Conservation (phyloP, 2,113 vertebrate genomes). For the Rhabdornis inornatus region DNA sequence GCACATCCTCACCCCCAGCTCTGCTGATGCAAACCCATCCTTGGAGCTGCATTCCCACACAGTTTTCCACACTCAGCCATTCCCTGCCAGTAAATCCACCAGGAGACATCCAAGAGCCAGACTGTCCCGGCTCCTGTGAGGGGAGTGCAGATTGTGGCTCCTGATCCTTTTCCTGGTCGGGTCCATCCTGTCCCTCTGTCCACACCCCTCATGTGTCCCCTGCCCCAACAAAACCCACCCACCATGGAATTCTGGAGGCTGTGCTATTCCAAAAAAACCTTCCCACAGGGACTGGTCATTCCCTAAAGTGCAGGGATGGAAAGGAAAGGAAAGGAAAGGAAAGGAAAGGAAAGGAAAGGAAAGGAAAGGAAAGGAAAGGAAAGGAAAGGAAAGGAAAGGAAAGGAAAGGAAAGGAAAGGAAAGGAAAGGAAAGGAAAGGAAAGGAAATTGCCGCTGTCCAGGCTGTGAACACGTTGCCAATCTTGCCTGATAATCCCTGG, state of each 20-base stretch:
- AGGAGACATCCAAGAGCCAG: not conserved
- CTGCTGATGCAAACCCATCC: no score
- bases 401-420: no score
- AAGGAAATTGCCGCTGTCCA: not conserved
- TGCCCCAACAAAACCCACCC: not conserved
- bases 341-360: no score
- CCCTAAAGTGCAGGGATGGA: no score
- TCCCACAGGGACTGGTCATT: not conserved
- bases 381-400: no score
- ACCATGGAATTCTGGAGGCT: rapidly evolving
- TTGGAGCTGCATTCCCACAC: not conserved
- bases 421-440: no score
- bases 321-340: no score
- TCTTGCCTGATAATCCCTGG: not conserved
- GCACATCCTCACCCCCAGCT: not conserved
- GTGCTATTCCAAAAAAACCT: not conserved
- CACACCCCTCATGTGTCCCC: rapidly evolving
- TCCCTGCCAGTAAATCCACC: not conserved
- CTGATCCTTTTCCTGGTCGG: not conserved
- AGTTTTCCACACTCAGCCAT: not conserved
- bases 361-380: no score
- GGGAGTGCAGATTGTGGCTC: not conserved
- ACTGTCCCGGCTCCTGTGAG: rapidly evolving
- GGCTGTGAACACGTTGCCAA: not conserved
- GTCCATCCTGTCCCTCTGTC: no score